A percentile compares a stretch with the other conserved stretches of the same genome.
Conservation (phyloP, 2,113 vertebrate species). For the Suricata suricatta region DNA sequence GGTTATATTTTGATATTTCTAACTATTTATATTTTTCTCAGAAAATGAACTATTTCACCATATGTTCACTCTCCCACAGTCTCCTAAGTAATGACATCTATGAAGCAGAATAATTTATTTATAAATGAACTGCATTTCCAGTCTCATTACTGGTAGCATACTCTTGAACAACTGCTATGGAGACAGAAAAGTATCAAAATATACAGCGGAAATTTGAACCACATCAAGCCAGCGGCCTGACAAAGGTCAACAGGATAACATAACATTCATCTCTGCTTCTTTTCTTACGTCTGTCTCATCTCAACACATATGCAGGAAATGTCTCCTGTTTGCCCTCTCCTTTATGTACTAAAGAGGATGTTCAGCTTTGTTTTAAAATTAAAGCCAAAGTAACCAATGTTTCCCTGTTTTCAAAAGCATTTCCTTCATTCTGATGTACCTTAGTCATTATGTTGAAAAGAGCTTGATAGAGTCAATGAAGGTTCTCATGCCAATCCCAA, state of each 20-base stretch:
- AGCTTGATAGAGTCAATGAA: neutral
- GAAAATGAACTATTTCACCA: constrained; percentile 13
- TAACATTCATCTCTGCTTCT: neutral
- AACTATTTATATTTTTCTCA: constrained; percentile 33
- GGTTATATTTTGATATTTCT: constrained; percentile 27
- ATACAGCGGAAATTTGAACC: constrained; percentile 50
- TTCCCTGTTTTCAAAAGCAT: neutral
- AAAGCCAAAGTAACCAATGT: neutral
- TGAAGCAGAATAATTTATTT: constrained; percentile 32
- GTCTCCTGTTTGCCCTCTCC: neutral
- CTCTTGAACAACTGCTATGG: constrained; percentile 22
- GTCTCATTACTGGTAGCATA: constrained; percentile 24
- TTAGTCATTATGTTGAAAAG: neutral
- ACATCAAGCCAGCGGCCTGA: neutral
- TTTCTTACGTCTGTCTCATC: neutral
- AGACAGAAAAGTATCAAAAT: constrained; percentile 58
- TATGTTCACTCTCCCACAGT: neutral
- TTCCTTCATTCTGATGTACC: neutral
- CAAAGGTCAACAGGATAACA: neutral
- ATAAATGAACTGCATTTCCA: constrained; percentile 45
- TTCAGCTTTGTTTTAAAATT: neutral
- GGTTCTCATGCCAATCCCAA: neutral
- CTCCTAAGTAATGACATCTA: constrained; percentile 29
- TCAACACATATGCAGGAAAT: neutral
- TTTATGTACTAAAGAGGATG: neutral